Evolutionary conservation across 2,888 invertebrate species (phyloP), one percentile per base, ranked within the genome.

Genomic region (Coelopa pilipes): DNA sequence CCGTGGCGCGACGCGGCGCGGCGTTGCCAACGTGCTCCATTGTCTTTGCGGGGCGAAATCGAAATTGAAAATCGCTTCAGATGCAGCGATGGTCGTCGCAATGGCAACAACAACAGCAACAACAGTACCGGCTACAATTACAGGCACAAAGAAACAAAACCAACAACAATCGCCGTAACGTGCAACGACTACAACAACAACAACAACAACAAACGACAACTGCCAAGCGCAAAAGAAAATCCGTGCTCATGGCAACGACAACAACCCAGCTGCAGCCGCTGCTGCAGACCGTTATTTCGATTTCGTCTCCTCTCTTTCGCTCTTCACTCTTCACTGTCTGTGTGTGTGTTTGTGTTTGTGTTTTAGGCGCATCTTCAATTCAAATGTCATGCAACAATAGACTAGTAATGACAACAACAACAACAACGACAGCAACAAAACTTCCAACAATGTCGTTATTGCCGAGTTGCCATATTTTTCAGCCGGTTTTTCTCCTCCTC

Each of bases 331-430:
- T 11, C 7, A 45, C 5, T 24, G 24, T 55, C 21, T 55, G 2
- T n/a, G 17, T 55, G 19, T 21, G 53, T 34, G 5, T 67, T 53
- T 15, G 21, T 53, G 17, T 67, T 9, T 57, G 19, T 59, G 21
- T 49, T 59, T 70, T 60, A 60, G 70, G 70, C 70, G 59, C 70
- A 57, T 70, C 47, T 70, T 60, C 60, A 70, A 60, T 70, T 69
- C 59, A 59, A 50, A 69, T 69, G 59, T 69, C 69, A 59, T 59
- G 57, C 59, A 59, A 57, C 21, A 60, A 12, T 49, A 70, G 70
- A 47, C 47, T 45, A 59, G 46, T 13, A 57, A 60, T n/a, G 17
- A 69, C 24, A 12, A 7, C n/a, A 53, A 46, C 13, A 63, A n/a
- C 50, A 67, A 34, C 67, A 62, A 34, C 34, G 50, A 50, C 50